phyloP scores from a whole-genome alignment of 2,888 invertebrate genomes.

The Eumacrocentrus americanus region DNA sequence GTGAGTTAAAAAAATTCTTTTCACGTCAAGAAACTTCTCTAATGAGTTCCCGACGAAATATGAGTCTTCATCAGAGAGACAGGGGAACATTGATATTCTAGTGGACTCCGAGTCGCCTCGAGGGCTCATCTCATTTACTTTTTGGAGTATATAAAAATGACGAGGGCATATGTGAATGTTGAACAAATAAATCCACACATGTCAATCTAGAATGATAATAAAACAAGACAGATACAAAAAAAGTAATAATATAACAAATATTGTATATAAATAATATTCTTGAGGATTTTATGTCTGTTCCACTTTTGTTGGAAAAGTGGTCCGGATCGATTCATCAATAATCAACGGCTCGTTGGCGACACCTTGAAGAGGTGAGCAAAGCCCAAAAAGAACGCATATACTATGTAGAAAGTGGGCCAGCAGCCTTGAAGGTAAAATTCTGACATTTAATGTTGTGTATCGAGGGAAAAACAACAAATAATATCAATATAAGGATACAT shows the following conservation, averaged over 20 bases:
- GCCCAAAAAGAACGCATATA: not conserved
- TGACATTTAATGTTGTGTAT: not conserved
- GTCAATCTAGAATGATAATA: not conserved
- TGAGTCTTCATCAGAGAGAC: not conserved
- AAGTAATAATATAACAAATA: not conserved
- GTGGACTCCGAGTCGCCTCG: not conserved
- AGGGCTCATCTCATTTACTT: not conserved
- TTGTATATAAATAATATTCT: not conserved
- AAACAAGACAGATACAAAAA: not conserved
- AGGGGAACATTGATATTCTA: not conserved
- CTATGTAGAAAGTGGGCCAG: not conserved
- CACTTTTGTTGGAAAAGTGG: not conserved
- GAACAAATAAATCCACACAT: not conserved
- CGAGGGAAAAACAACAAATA: not conserved
- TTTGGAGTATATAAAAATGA: not conserved
- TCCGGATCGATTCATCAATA: conserved; percentile 12
- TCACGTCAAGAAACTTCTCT: not conserved
- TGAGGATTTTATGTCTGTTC: not conserved
- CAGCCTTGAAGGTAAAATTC: not conserved
- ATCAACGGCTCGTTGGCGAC: not conserved
- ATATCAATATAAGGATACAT: not conserved
- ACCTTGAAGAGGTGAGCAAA: not conserved
- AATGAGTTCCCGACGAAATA: not conserved
- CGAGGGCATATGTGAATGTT: not conserved
- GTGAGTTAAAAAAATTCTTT: not conserved